These are phyloP conservation scores for Sternotherus odoratus DNA, from an alignment of 2,797 vertebrate species.

Conservation along the genomic window DNA sequence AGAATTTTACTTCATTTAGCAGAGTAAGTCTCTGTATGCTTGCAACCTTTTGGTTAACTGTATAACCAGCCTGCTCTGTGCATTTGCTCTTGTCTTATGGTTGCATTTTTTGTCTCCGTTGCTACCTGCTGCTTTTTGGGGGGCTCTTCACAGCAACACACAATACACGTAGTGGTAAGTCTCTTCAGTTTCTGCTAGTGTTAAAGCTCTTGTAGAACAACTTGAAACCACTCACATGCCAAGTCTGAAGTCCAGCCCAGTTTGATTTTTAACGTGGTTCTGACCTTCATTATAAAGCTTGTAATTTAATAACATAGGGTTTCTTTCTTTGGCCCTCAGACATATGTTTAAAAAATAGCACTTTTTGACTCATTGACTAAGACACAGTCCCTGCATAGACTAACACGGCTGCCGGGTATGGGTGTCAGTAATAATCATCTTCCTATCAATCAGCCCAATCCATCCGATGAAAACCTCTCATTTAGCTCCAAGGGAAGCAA, in stretches of 20 bases:
- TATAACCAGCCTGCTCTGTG: conserved; percentile 77
- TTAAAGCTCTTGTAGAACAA: conserved; percentile 63
- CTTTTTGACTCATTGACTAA: background rate
- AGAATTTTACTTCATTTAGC: conserved; percentile 66
- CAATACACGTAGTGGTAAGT: conserved; percentile 99
- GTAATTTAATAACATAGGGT: background rate
- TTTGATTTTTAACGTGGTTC: background rate
- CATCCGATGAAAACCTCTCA: background rate
- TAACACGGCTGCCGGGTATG: background rate
- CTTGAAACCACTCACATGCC: conserved; percentile 31
- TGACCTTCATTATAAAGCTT: background rate
- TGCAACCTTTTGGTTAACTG: conserved; percentile 70
- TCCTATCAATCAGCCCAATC: background rate
- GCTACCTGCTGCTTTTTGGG: conserved; percentile 93
- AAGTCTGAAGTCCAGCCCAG: background rate
- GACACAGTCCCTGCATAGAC: background rate
- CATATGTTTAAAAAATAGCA: background rate
- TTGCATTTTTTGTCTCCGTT: conserved; percentile 92
- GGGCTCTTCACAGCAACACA: conserved; percentile 96
- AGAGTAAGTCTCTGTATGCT: conserved; percentile 66
- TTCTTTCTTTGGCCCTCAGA: conserved; percentile 3
- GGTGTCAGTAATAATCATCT: background rate
- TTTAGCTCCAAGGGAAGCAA: background rate
- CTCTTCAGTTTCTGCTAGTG: conserved; percentile 79
- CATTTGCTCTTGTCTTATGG: conserved; percentile 86